Percentiles rank a stretch among this genome's conserved stretches.
These are phyloP conservation scores for Drosophila punjabiensis DNA, from an alignment of 1,140 invertebrate species.

Conservation along the genomic window DNA sequence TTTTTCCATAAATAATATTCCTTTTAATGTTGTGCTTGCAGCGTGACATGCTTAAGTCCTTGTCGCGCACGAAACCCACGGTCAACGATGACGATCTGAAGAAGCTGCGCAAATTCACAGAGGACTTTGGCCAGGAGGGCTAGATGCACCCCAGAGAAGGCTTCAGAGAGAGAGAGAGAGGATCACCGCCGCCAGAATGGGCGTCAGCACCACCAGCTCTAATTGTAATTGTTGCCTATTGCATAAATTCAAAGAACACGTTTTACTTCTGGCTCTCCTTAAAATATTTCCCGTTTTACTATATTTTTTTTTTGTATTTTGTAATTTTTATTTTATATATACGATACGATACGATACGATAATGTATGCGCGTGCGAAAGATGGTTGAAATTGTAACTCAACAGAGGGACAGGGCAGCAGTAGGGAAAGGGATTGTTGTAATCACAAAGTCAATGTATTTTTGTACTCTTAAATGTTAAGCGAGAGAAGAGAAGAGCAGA, in stretches of 20 bases:
- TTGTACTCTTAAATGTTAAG: conserved; percentile 77
- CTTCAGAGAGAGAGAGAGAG: neutral
- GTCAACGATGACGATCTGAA: conserved; percentile 98
- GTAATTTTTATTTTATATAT: conserved; percentile 22
- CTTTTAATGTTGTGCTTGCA: conserved; percentile 81
- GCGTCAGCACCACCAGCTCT: conserved; percentile 62
- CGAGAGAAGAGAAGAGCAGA: conserved; percentile 10
- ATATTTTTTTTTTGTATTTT: conserved; percentile 8
- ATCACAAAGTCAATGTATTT: conserved; percentile 74
- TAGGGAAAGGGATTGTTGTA: conserved; percentile 48
- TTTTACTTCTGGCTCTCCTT: conserved; percentile 49
- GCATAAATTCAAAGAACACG: conserved; percentile 64
- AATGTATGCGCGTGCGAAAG: conserved; percentile 17
- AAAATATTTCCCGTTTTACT: conserved; percentile 14
- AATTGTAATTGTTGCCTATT: conserved; percentile 82
- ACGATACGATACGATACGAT: conserved; percentile 22
- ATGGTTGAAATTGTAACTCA: conserved; percentile 51
- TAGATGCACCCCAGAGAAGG: conserved; percentile 85
- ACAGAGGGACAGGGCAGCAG: neutral
- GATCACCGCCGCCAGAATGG: conserved; percentile 12
- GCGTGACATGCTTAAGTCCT: conserved; percentile 97
- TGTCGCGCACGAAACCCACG: conserved; percentile 98
- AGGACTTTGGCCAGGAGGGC: conserved; percentile 99
- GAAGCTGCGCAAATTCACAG: conserved; percentile 98
- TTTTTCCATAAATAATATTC: too few relatives aligned